A percentile compares a stretch with the other conserved stretches of the same genome.
Conservation (phyloP, 2,113 vertebrate genomes). For the Enhydra lutris region DNA sequence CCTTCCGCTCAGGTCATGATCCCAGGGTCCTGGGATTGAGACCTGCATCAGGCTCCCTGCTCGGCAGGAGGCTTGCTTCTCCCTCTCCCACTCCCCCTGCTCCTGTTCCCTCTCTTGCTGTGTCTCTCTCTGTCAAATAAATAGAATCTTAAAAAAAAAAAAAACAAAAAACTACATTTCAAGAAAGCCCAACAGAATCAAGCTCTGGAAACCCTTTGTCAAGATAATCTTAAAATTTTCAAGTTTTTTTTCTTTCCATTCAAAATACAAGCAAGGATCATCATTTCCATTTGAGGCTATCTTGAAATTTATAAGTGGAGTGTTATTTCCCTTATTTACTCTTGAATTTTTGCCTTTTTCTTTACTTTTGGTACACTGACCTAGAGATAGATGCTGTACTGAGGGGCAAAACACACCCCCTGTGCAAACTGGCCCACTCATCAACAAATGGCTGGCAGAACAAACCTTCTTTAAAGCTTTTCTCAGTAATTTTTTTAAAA, state of each 20-base stretch:
- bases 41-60: too few relatives aligned
- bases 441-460: neutral
- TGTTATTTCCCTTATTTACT: neutral
- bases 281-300: neutral
- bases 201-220: neutral
- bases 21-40: too few relatives aligned
- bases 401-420: neutral
- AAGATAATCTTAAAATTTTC: neutral
- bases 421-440: neutral
- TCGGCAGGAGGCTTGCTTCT: too few relatives aligned
- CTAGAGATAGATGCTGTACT: neutral
- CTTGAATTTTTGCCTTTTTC: neutral
- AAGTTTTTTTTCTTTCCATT: neutral
- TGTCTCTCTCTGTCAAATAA: too few relatives aligned
- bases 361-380: neutral
- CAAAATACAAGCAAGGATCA: neutral
- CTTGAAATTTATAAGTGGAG: neutral
- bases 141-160: too few relatives aligned
- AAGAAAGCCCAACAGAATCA: neutral
- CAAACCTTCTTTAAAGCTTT: neutral
- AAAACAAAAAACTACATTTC: neutral
- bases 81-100: too few relatives aligned
- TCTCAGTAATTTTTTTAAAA: neutral
- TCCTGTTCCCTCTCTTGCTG: too few relatives aligned
- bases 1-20: too few relatives aligned